These are phyloP conservation scores for Cliona cf. orientalis DNA, from an alignment of 37 sponge, comb jelly and placozoan species.

Conservation along the genomic window DNA sequence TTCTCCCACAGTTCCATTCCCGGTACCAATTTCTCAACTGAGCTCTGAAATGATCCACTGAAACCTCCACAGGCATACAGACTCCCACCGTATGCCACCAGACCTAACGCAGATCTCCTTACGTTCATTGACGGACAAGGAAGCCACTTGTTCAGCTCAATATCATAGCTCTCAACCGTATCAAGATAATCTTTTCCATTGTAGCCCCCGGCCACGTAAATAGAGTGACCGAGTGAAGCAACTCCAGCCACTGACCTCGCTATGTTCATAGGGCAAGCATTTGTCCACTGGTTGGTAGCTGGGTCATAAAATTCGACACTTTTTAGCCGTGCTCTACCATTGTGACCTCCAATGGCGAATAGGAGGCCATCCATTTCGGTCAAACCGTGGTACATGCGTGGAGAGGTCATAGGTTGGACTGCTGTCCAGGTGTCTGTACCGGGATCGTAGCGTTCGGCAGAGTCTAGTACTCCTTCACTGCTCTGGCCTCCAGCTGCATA, in stretches of 20 bases:
- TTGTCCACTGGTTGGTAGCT: slow-evolving; percentile 11
- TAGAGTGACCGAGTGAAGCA: slow-evolving; percentile 29
- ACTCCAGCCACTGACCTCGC: slow-evolving; percentile 64
- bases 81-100: slow-evolving; percentile 34
- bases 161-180: slow-evolving; percentile 54
- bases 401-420: slow-evolving; percentile 11
- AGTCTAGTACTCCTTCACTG: slow-evolving; percentile 4
- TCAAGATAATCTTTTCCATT: slow-evolving; percentile 24
- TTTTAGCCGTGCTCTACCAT: slow-evolving; percentile 37
- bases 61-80: slow-evolving; percentile 72
- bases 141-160: slow-evolving; percentile 48
- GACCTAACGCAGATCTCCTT: slow-evolving; percentile 53
- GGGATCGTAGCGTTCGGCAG: slow-evolving; percentile 62
- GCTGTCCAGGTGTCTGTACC: slow-evolving; percentile 41
- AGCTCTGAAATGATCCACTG: slow-evolving; percentile 44
- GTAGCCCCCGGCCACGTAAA: slow-evolving; percentile 71
- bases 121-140: slow-evolving; percentile 16
- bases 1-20: slow-evolving; percentile 26
- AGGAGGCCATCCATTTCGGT: slow-evolving; percentile 30
- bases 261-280: slow-evolving; percentile 25
- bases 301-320: slow-evolving; percentile 53
- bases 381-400: slow-evolving; percentile 54
- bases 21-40: slow-evolving; percentile 48
- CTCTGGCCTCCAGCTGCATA: slow-evolving; percentile 60
- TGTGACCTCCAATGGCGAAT: slow-evolving; percentile 66